Percentiles rank a stretch among this genome's conserved stretches.
phyloP scores from a whole-genome alignment of 1,140 invertebrate genomes.

The Oppia nitens region DNA sequence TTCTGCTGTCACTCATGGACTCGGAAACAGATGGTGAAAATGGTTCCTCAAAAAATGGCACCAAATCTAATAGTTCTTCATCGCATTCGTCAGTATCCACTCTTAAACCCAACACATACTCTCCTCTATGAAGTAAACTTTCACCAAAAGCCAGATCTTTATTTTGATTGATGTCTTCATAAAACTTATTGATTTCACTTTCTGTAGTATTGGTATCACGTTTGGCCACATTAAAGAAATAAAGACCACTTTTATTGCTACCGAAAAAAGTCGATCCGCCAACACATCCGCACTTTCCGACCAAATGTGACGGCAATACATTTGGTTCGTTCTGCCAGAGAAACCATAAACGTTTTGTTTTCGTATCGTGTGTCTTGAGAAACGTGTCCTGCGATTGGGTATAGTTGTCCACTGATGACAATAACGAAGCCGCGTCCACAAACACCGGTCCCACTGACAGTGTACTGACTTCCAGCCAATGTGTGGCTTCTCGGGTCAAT shows the following conservation, averaged over 20 bases:
- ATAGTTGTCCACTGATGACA: conserved; percentile 17
- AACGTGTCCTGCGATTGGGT: conserved; percentile 36
- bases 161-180: conserved; percentile 30
- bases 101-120: conserved; percentile 40
- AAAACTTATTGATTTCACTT: background rate
- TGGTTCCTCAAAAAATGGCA: background rate
- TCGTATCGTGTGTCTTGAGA: conserved; percentile 69
- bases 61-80: background rate
- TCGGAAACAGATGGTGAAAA: background rate
- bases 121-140: conserved; percentile 68
- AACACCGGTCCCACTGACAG: conserved; percentile 71
- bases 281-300: conserved; percentile 76
- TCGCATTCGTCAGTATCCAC: background rate
- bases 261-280: conserved; percentile 91
- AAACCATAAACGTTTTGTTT: conserved; percentile 79
- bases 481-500: conserved; percentile 12
- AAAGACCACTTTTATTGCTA: conserved; percentile 28
- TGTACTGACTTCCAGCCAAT: conserved; percentile 83
- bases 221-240: conserved; percentile 17
- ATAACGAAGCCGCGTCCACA: conserved; percentile 69
- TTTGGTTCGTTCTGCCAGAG: conserved; percentile 54
- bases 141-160: conserved; percentile 73
- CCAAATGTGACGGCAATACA: conserved; percentile 30
- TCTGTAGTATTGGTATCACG: background rate
- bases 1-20: background rate